phyloP scores from a whole-genome alignment of 2,797 vertebrate species.

The Podarcis lilfordi region DNA sequence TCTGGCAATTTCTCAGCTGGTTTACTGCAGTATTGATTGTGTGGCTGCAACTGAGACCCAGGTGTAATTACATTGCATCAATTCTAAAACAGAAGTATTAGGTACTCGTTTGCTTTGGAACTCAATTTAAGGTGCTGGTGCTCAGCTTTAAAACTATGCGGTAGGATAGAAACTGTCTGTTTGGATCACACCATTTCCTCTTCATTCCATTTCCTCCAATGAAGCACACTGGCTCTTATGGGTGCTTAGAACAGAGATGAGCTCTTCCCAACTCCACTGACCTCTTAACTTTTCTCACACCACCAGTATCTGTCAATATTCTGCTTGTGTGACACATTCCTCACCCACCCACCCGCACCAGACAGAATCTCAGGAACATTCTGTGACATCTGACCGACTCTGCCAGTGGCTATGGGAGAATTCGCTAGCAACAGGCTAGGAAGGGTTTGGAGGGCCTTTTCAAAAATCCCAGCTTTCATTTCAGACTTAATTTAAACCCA shows the following conservation, averaged over 20 bases:
- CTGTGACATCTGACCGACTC: background rate
- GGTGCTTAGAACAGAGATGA: background rate
- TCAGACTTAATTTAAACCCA: background rate
- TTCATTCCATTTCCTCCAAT: background rate
- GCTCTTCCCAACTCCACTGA: background rate
- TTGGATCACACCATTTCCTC: background rate
- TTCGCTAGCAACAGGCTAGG: background rate
- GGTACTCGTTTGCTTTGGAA: background rate
- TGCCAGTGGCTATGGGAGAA: background rate
- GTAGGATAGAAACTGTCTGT: too few relatives aligned
- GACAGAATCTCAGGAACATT: background rate
- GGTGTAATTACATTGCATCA: too few relatives aligned
- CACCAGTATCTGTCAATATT: background rate
- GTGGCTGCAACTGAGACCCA: too few relatives aligned
- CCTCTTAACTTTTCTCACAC: background rate
- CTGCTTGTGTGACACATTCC: background rate
- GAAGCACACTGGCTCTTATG: background rate
- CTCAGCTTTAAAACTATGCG: too few relatives aligned
- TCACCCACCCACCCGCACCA: too few relatives aligned
- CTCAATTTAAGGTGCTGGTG: background rate
- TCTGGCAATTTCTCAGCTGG: too few relatives aligned
- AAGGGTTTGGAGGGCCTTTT: background rate
- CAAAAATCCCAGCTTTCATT: background rate
- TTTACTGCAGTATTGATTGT: too few relatives aligned
- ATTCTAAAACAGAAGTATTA: too few relatives aligned